Evolutionary conservation across 2,888 invertebrate genomes (phyloP).

Genomic region (Nomada fabriciana): DNA sequence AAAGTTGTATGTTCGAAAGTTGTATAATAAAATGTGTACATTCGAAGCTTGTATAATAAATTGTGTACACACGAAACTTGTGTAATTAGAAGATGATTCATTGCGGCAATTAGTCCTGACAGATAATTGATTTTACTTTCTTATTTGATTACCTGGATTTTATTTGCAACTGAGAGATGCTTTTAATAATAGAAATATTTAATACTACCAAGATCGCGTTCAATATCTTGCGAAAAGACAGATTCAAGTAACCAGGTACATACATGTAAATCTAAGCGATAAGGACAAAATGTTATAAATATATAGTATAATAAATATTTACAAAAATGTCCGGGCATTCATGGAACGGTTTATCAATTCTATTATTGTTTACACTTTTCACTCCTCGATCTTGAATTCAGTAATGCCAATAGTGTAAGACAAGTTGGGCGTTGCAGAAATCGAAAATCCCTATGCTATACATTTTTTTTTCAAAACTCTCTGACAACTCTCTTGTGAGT

Average conservation of each 20-base stretch:
- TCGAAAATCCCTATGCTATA: background rate
- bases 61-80: no score
- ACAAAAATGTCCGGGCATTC: slow-evolving; percentile 20
- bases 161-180: background rate
- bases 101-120: background rate
- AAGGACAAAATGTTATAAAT: slow-evolving; percentile 4
- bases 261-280: slow-evolving; percentile 13
- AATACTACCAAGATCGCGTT: background rate
- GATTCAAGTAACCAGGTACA: background rate
- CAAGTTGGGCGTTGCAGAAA: background rate
- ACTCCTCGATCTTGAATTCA: slow-evolving; percentile 36
- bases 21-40: background rate
- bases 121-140: background rate
- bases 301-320: slow-evolving; percentile 14
- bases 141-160: slow-evolving; percentile 1
- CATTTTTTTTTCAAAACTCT: no score
- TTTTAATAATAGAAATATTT: slow-evolving; percentile 1
- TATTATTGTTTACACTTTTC: slow-evolving; percentile 49
- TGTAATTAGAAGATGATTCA: background rate
- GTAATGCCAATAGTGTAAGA: slow-evolving; percentile 29
- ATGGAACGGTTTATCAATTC: slow-evolving; percentile 6
- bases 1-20: background rate
- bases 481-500: no score
- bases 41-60: background rate
- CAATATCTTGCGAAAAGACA: background rate